phyloP scores from a whole-genome alignment of 2,888 invertebrate species.

The Drosophila phalerata region DNA sequence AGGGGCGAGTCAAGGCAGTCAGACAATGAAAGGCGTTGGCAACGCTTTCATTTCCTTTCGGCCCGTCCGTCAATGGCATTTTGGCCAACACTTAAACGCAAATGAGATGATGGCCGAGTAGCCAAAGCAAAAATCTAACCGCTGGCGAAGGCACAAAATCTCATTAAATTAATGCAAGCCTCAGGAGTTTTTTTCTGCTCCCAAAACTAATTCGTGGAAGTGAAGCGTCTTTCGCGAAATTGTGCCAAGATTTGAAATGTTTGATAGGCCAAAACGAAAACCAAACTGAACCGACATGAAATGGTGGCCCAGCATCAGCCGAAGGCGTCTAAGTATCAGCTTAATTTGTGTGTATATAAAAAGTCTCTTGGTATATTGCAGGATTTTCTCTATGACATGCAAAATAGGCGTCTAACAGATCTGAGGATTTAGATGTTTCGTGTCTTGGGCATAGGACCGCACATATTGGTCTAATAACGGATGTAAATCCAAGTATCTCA shows the following conservation, averaged over 20 bases:
- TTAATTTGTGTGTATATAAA: slow-evolving; percentile 41
- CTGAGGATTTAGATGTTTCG: slow-evolving; percentile 22
- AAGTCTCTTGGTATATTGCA: slow-evolving; percentile 10
- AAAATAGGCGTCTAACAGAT: slow-evolving; percentile 51
- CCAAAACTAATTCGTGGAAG: slow-evolving; percentile 58
- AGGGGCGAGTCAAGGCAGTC: slow-evolving; percentile 1
- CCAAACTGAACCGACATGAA: slow-evolving; percentile 8
- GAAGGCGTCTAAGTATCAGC: slow-evolving; percentile 42
- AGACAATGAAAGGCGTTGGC: slow-evolving; percentile 63
- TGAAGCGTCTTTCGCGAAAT: slow-evolving; percentile 56
- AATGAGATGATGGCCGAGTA: slow-evolving; percentile 56
- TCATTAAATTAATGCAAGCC: slow-evolving; percentile 80
- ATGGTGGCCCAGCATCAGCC: slow-evolving; percentile 35
- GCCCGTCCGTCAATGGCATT: slow-evolving; percentile 54
- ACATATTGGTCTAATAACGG: slow-evolving; percentile 33
- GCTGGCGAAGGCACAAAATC: slow-evolving; percentile 59
- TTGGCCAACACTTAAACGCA: slow-evolving; percentile 61
- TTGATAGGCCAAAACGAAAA: slow-evolving; percentile 46
- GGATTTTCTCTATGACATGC: slow-evolving; percentile 50
- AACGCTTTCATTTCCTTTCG: slow-evolving; percentile 57
- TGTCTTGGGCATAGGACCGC: not conserved
- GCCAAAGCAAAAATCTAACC: slow-evolving; percentile 58
- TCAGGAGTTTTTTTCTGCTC: slow-evolving; percentile 58
- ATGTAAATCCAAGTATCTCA: slow-evolving; percentile 16
- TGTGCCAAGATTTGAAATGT: slow-evolving; percentile 60